These are phyloP conservation scores for Strigamia crassipes DNA, from an alignment of 2,888 invertebrate species.

Conservation along the genomic window DNA sequence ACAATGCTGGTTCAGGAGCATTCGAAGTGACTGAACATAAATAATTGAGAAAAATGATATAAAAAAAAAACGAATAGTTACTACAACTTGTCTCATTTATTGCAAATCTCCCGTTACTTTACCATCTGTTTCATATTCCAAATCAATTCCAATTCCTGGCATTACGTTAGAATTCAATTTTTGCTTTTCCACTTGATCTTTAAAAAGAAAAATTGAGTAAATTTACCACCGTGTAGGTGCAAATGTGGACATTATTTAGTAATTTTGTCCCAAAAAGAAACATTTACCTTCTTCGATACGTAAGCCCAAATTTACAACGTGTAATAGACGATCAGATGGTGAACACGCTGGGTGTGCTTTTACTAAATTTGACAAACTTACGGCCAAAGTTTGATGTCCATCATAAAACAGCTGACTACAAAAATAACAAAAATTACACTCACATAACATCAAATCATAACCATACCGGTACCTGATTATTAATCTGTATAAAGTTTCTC, in stretches of 20 bases:
- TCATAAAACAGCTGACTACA: conserved; percentile 94
- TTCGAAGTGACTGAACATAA: conserved; percentile 70
- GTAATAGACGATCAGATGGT: conserved; percentile 89
- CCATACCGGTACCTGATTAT: conserved; percentile 76
- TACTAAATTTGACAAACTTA: conserved; percentile 78
- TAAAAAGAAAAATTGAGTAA: neutral
- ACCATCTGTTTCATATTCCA: conserved; percentile 92
- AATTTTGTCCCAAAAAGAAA: neutral
- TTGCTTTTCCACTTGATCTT: conserved; percentile 28
- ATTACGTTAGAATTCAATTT: conserved; percentile 52
- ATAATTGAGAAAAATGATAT: neutral
- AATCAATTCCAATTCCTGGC: conserved; percentile 72
- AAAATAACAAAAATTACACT: too few species aligned
- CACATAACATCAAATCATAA: conserved; percentile 43
- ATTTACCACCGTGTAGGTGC: neutral
- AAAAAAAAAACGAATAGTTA: neutral
- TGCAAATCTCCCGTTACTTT: neutral
- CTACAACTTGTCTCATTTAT: neutral
- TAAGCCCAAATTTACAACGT: conserved; percentile 82
- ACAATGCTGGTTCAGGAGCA: conserved; percentile 94
- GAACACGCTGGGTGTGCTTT: conserved; percentile 93
- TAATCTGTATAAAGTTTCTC: conserved; percentile 85
- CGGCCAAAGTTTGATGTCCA: conserved; percentile 91
- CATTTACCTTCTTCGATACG: conserved; percentile 75
- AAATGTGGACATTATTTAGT: neutral